Percentiles rank a stretch among this genome's conserved stretches.
Evolutionary conservation across 2,113 vertebrate genomes (phyloP).

Genomic region (Sceloporus undulatus): DNA sequence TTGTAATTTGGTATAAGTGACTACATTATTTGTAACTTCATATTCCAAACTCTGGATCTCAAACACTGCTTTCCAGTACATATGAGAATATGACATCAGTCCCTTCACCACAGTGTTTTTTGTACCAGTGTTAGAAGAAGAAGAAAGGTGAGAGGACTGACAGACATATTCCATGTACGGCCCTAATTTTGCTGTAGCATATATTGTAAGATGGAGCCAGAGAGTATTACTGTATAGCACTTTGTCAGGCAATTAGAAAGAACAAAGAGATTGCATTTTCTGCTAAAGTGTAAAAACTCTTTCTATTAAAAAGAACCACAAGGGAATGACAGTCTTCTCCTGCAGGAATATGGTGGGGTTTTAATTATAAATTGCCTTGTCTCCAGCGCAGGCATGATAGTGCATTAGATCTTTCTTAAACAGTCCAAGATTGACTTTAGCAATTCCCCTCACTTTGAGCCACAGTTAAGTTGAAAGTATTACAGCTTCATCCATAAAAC

Average conservation of each 20-base stretch:
- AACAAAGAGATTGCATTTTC: conserved; percentile 23
- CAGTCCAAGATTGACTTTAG: neutral
- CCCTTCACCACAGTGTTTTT: neutral
- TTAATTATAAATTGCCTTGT: conserved; percentile 8
- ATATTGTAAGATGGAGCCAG: neutral
- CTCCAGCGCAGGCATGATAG: neutral
- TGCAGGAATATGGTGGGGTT: neutral
- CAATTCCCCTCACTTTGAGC: too few species aligned
- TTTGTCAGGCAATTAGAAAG: conserved; percentile 20
- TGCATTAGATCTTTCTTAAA: conserved; percentile 4
- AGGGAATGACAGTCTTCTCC: conserved; percentile 4
- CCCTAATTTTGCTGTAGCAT: neutral
- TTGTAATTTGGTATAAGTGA: too few species aligned
- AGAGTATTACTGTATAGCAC: conserved; percentile 3
- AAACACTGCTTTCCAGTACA: neutral
- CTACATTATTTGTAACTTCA: too few species aligned
- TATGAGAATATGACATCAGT: neutral
- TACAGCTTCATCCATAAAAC: neutral
- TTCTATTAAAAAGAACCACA: conserved; percentile 26
- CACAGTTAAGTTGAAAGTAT: neutral
- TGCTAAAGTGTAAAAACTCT: conserved; percentile 16
- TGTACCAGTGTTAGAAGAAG: neutral
- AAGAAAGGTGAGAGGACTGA: neutral
- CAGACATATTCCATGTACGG: neutral
- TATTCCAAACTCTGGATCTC: neutral